These are phyloP conservation scores for Hemithea aestivaria DNA, from an alignment of 2,888 invertebrate genomes.

Conservation along the genomic window DNA sequence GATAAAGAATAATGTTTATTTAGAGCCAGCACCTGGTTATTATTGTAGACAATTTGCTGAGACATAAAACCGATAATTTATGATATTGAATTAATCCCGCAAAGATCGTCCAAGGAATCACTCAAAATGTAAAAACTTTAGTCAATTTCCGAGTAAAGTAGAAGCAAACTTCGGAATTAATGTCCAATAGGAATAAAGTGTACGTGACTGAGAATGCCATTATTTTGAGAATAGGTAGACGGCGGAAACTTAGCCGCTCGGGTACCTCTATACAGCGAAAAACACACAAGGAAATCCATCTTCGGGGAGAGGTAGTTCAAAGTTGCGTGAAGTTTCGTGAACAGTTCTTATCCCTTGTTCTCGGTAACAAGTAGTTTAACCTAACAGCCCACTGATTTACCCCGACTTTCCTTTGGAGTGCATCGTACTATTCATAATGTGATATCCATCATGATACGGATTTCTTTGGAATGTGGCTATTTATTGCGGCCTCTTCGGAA, in stretches of 20 bases:
- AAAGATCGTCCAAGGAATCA: too few species aligned
- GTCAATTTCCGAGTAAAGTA: too few species aligned
- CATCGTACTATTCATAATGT: conserved; percentile 24
- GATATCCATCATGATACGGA: conserved; percentile 24
- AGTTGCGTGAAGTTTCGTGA: conserved; percentile 17
- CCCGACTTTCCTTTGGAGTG: conserved; percentile 21
- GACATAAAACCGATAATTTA: too few species aligned
- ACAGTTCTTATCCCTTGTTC: conserved; percentile 26
- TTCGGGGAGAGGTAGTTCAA: conserved; percentile 19
- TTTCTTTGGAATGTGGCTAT: conserved; percentile 14
- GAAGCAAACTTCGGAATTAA: too few species aligned
- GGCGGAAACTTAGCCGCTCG: conserved; percentile 19
- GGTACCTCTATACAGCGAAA: conserved; percentile 20
- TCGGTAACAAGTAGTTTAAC: conserved; percentile 21
- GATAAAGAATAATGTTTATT: too few species aligned
- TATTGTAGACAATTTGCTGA: too few species aligned
- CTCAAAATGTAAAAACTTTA: too few species aligned
- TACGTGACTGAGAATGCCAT: conserved; percentile 12
- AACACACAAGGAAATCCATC: conserved; percentile 24
- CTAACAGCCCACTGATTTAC: conserved; percentile 19
- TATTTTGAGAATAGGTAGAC: conserved; percentile 11
- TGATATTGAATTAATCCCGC: too few species aligned
- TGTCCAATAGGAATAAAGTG: neutral
- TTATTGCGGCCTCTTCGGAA: conserved; percentile 1
- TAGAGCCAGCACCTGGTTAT: too few species aligned